Evolutionary conservation across 2,888 invertebrate genomes (phyloP).

Genomic region (Cantharis nigra): DNA sequence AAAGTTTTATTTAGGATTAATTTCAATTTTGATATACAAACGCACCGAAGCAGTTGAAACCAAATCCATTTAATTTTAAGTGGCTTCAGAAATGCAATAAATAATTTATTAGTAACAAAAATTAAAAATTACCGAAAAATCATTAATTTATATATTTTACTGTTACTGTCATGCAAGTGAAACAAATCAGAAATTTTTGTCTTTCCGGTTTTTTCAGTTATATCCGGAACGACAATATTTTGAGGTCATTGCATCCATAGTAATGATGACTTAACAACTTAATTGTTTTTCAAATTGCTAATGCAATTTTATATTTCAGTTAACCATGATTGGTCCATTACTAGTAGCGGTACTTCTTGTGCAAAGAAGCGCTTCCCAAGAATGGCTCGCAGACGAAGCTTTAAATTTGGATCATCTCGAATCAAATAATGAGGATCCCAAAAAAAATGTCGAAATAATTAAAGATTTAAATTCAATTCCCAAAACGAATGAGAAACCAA

Average conservation of each 20-base stretch:
- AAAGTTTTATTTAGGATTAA: background rate
- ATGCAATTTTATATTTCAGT: conserved; percentile 1
- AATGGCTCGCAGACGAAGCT: background rate
- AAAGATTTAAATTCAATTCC: background rate
- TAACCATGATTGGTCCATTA: background rate
- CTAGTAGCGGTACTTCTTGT: background rate
- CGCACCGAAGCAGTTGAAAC: no score
- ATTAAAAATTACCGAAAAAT: background rate
- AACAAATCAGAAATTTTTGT: conserved; percentile 29
- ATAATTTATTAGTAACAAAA: background rate
- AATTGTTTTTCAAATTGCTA: conserved; percentile 9
- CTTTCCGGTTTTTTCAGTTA: conserved; percentile 42
- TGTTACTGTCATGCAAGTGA: conserved; percentile 20
- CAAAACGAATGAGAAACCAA: background rate
- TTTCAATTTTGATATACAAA: background rate
- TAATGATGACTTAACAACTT: conserved; percentile 10
- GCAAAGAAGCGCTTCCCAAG: background rate
- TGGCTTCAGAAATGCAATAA: background rate
- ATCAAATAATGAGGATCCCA: background rate
- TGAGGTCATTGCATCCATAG: conserved; percentile 39
- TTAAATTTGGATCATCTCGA: background rate
- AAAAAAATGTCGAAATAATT: background rate
- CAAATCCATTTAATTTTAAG: no score
- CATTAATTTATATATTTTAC: background rate
- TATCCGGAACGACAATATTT: conserved; percentile 41